phyloP scores from a whole-genome alignment of 2,888 invertebrate genomes.

The Leptopterna dolabrata region DNA sequence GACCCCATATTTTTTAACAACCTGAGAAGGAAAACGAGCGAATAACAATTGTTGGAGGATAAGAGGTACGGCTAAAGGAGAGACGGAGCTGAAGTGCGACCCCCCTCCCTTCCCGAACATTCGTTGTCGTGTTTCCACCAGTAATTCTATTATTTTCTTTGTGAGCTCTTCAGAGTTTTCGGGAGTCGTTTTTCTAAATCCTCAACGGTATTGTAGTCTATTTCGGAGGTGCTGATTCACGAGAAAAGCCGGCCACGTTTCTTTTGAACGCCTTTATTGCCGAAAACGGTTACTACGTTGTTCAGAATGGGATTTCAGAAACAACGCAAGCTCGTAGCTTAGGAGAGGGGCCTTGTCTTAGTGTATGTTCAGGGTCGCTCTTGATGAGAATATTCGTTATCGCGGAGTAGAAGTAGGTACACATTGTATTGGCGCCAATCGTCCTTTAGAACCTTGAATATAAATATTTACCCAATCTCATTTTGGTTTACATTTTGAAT shows the following conservation, averaged over 20 bases:
- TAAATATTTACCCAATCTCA: no score
- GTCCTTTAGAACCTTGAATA: no score
- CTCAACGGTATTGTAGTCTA: background rate
- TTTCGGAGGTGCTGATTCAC: background rate
- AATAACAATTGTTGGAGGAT: background rate
- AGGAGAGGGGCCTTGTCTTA: background rate
- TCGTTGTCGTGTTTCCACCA: background rate
- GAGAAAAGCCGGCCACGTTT: background rate
- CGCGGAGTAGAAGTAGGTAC: background rate
- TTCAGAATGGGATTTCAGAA: background rate
- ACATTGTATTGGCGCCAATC: no score
- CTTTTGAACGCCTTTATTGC: background rate
- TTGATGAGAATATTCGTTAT: background rate
- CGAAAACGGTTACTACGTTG: background rate
- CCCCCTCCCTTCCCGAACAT: background rate
- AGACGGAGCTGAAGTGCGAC: background rate
- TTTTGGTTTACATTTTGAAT: no score
- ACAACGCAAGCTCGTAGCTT: background rate
- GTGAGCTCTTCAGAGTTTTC: constrained; percentile 30
- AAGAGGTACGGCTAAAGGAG: background rate
- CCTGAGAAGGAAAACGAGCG: background rate
- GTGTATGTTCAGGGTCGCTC: background rate
- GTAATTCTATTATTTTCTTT: constrained; percentile 43
- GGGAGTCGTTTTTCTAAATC: constrained; percentile 25
- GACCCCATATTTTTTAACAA: background rate